These are phyloP conservation scores for Piaya cayana DNA, from an alignment of 2,113 vertebrate species.

Conservation along the genomic window DNA sequence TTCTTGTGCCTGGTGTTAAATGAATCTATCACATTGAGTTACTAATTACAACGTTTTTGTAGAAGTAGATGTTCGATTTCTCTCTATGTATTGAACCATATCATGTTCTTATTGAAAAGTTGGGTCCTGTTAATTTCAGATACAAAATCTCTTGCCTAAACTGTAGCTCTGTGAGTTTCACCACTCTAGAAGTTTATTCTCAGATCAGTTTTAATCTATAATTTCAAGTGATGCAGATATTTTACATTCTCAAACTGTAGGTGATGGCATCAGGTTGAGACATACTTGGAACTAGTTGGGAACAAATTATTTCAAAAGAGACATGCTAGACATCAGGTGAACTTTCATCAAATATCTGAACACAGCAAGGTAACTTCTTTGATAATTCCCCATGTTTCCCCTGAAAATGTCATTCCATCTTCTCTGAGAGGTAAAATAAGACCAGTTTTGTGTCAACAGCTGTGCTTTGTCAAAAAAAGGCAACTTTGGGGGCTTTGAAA, in stretches of 20 bases:
- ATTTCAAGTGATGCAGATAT: not conserved
- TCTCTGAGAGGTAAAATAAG: not conserved
- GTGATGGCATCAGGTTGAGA: not conserved
- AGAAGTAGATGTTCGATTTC: not conserved
- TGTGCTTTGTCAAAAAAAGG: not conserved
- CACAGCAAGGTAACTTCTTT: not conserved
- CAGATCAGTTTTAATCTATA: not conserved
- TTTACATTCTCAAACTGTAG: fast-evolving
- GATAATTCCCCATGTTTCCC: not conserved
- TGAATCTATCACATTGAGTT: not conserved
- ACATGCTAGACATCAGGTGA: not conserved
- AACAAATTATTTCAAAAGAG: not conserved
- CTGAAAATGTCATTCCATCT: not conserved
- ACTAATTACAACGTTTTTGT: not conserved
- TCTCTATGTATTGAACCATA: not conserved
- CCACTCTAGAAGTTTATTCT: not conserved
- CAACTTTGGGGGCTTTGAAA: not conserved
- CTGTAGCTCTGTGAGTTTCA: not conserved
- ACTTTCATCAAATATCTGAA: not conserved
- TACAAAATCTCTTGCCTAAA: not conserved
- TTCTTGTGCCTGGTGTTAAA: not conserved
- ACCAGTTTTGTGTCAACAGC: not conserved
- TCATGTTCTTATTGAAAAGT: not conserved
- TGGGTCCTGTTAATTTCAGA: not conserved
- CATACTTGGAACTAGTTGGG: not conserved